These are phyloP conservation scores for Ochlodes sylvanus DNA, from an alignment of 2,888 invertebrate genomes.

Conservation along the genomic window DNA sequence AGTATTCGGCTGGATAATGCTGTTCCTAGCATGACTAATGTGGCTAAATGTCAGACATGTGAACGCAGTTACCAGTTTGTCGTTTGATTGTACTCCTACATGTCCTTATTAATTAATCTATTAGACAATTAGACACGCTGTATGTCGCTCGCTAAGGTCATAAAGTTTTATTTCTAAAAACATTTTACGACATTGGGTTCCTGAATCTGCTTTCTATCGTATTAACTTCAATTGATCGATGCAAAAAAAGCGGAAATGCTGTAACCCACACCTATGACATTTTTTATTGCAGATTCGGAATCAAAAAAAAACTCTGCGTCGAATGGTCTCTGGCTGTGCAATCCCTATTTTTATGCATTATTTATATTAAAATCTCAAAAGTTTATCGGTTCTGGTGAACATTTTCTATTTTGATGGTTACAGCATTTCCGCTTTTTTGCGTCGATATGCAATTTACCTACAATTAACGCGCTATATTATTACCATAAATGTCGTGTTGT, in stretches of 20 bases:
- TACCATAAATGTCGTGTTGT: neutral
- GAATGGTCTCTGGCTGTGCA: too few relatives aligned
- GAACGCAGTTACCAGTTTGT: slow-evolving; percentile 11
- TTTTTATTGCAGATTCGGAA: too few relatives aligned
- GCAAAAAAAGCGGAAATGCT: too few relatives aligned
- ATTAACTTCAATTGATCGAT: too few relatives aligned
- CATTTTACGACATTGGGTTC: neutral
- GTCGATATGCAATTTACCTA: neutral
- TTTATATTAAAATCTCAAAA: too few relatives aligned
- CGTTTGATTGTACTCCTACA: slow-evolving; percentile 17
- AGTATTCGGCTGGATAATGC: neutral
- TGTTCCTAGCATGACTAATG: slow-evolving; percentile 3
- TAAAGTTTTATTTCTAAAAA: slow-evolving; percentile 3
- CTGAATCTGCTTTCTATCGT: neutral
- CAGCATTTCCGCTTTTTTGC: too few relatives aligned
- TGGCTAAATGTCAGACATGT: slow-evolving; percentile 8
- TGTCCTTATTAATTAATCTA: slow-evolving; percentile 36
- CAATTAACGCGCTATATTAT: neutral
- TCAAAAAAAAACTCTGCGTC: too few relatives aligned
- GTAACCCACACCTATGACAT: too few relatives aligned
- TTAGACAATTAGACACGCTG: slow-evolving; percentile 27
- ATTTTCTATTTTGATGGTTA: too few relatives aligned
- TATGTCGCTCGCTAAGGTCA: slow-evolving; percentile 28
- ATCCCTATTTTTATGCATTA: too few relatives aligned
- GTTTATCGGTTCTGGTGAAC: too few relatives aligned